Evolutionary conservation across 1,140 invertebrate genomes (phyloP), one percentile per base, ranked within the genome.

Genomic region (Brachionus calyciflorus): DNA sequence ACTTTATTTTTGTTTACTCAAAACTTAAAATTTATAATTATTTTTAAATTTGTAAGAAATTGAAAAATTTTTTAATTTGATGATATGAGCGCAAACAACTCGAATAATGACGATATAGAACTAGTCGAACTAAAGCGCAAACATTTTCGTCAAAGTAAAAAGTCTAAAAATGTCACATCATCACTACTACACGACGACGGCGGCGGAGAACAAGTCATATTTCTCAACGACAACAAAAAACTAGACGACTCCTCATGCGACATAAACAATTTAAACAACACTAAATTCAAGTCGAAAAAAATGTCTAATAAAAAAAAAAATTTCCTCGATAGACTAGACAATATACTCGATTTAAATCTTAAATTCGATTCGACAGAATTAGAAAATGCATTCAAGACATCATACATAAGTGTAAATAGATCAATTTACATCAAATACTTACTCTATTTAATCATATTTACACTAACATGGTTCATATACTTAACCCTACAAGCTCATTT

Each of bases 361-460:
- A 65, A 65, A 44, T 65, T 65, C 19, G 40, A 44, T 19, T 65
- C 60, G 3, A 12, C 9, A 7, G 37, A 65, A 28, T 19, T 65
- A 21, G 60, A 65, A n/a, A 65, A 65, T 12, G 60, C 60, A 6
- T 65, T 65, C 60, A 65, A 65, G 44, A 26, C 19, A 21, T 41
- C 60, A 10, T 65, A 65, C 26, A 24, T 65, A 9, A 41, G 60
- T 28, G 60, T 65, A 44, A 44, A 17, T 9, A 41, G 60, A n/a
- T 65, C 60, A 46, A 28, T 65, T n/a, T 65, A 65, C 21, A 65
- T 65, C 10, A 65, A 65, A 44, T 65, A 65, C 21, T 24, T 65
- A 21, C 19, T 65, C 6, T 44, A 44, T 44, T 41, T 65, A 44
- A 65, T 65, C 19, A 41, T 21, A 26, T 44, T 65, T 24, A 65